Percentiles rank a stretch among this genome's conserved stretches.
Evolutionary conservation across 2,888 invertebrate genomes (phyloP).

Genomic region (Parascotia fuliginaria): DNA sequence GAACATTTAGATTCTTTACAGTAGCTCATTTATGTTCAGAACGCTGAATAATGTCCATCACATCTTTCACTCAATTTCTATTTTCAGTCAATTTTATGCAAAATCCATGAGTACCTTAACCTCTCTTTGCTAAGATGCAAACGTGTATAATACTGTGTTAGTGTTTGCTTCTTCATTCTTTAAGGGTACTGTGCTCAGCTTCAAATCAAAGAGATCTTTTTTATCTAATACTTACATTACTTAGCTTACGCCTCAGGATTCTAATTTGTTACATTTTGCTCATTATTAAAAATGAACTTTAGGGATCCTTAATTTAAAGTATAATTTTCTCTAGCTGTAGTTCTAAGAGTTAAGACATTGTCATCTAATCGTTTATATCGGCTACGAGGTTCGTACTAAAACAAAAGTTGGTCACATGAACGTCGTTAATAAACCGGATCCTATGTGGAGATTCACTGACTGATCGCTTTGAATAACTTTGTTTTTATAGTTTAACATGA

Average conservation of each 20-base stretch:
- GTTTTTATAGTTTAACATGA: conserved; percentile 33
- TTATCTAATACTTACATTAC: conserved; percentile 17
- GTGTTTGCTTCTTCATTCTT: conserved; percentile 6
- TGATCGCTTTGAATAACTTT: conserved; percentile 44
- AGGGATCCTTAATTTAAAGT: accelerated
- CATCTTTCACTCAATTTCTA: conserved; percentile 23
- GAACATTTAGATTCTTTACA: conserved; percentile 8
- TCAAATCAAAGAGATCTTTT: conserved; percentile 14
- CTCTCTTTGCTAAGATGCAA: conserved; percentile 40
- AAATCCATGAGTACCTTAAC: conserved; percentile 47
- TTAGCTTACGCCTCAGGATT: conserved; percentile 6
- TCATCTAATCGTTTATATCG: conserved; percentile 50
- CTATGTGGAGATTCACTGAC: conserved; percentile 66
- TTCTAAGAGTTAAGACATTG: conserved; percentile 25
- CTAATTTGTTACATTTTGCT: not conserved
- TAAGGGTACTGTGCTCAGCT: not conserved
- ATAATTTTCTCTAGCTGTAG: not conserved
- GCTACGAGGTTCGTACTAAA: conserved; percentile 61
- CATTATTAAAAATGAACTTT: conserved; percentile 3
- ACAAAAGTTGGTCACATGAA: conserved; percentile 72
- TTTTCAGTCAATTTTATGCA: conserved; percentile 31
- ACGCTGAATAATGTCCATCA: conserved; percentile 21
- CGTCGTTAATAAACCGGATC: conserved; percentile 72
- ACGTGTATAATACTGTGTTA: conserved; percentile 42
- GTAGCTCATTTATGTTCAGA: conserved; percentile 1